Evolutionary conservation across 2,113 vertebrate species (phyloP).

Genomic region (Sitta europaea): DNA sequence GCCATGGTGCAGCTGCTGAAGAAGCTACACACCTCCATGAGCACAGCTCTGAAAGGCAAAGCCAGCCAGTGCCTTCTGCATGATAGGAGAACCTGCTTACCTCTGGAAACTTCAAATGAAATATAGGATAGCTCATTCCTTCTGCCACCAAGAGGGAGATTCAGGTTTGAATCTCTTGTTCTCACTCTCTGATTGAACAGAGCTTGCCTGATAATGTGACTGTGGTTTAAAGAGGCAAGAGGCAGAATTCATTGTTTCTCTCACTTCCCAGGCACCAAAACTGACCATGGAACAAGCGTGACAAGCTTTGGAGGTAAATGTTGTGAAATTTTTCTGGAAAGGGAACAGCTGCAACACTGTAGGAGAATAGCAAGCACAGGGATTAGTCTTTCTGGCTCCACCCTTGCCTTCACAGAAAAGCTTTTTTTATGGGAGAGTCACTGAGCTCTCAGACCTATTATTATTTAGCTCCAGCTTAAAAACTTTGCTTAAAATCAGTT

Average conservation of each 20-base stretch:
- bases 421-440: not conserved
- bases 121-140: not conserved
- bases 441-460: not conserved
- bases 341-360: not conserved
- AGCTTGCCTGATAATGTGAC: not conserved
- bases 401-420: not conserved
- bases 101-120: not conserved
- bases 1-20: not conserved
- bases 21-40: not conserved
- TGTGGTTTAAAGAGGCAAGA: not conserved
- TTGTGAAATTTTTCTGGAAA: not conserved
- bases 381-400: not conserved
- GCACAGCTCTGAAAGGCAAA: not conserved
- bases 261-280: not conserved
- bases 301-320: not conserved
- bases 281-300: not conserved
- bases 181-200: not conserved
- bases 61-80: not conserved
- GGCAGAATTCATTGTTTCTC: not conserved
- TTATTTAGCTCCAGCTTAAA: slow-evolving; percentile 7
- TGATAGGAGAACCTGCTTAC: not conserved
- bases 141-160: not conserved
- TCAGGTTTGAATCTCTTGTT: not conserved
- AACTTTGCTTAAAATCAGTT: not conserved
- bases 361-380: not conserved